A percentile compares a stretch with the other conserved stretches of the same genome.
Conservation (phyloP, 2,113 vertebrate species). For the Sylvia atricapilla region DNA sequence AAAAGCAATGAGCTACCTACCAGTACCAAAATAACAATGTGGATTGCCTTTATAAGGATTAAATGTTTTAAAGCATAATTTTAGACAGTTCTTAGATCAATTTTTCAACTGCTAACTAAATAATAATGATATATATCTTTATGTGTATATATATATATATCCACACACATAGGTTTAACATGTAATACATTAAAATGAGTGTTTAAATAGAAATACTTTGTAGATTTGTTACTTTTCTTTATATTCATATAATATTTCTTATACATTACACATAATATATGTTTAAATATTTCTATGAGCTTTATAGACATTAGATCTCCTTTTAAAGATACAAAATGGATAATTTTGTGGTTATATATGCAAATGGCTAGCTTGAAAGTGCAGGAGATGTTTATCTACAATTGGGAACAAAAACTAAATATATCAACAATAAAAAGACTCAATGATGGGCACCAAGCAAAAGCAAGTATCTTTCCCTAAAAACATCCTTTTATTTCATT, state of each 20-base stretch:
- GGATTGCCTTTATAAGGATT: neutral
- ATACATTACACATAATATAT: neutral
- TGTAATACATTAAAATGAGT: neutral
- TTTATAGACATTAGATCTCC: neutral
- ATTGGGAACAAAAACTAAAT: neutral
- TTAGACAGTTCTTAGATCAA: neutral
- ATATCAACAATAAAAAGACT: neutral
- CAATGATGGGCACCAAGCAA: neutral
- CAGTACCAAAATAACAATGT: neutral
- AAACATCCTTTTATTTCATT: neutral
- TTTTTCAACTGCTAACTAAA: neutral
- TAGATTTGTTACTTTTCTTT: neutral
- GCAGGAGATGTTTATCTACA: neutral
- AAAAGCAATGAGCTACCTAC: neutral
- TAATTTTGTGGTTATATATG: neutral
- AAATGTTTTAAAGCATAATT: neutral
- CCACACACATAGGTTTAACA: neutral
- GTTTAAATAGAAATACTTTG: neutral
- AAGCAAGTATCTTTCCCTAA: neutral
- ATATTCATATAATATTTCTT: neutral
- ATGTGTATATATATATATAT: neutral
- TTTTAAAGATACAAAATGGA: neutral
- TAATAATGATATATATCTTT: neutral
- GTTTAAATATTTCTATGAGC: neutral
- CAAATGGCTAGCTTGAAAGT: neutral